A percentile compares a stretch with the other conserved stretches of the same genome.
Conservation (phyloP, 2,113 vertebrate genomes). For the Neoarius graeffei region DNA sequence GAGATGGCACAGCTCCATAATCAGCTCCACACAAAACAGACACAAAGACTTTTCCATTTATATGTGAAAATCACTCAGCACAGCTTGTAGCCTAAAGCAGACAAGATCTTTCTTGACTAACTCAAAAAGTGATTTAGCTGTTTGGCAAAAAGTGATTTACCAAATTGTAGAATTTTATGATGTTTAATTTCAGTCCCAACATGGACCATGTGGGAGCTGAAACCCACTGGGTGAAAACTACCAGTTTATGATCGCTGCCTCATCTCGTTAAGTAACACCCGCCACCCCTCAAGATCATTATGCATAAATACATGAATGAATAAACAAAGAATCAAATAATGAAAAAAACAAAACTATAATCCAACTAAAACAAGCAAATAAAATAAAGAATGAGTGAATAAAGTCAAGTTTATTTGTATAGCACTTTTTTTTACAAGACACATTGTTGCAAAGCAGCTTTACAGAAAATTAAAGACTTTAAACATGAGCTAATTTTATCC, state of each 20-base stretch:
- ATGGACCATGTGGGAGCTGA: neutral
- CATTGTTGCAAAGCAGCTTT: too few species aligned
- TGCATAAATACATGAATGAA: neutral
- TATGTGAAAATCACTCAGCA: neutral
- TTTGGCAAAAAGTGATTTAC: neutral
- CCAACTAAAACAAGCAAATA: neutral
- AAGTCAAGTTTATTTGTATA: too few species aligned
- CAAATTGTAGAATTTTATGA: neutral
- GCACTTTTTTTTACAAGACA: too few species aligned
- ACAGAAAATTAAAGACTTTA: too few species aligned
- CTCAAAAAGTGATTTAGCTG: neutral
- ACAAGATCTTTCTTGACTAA: neutral
- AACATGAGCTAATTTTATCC: too few species aligned
- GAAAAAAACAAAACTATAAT: neutral
- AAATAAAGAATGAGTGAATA: neutral
- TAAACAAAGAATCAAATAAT: neutral
- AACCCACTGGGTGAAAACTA: neutral
- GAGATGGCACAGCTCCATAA: neutral
- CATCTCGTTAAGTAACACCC: neutral
- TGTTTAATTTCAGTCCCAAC: neutral
- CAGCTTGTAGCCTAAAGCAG: neutral
- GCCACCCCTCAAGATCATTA: neutral
- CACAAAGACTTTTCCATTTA: neutral
- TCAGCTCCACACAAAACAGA: neutral
- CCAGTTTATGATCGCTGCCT: neutral